phyloP scores from a whole-genome alignment of 2,888 invertebrate genomes.

The Lasioglossum figueresi region DNA sequence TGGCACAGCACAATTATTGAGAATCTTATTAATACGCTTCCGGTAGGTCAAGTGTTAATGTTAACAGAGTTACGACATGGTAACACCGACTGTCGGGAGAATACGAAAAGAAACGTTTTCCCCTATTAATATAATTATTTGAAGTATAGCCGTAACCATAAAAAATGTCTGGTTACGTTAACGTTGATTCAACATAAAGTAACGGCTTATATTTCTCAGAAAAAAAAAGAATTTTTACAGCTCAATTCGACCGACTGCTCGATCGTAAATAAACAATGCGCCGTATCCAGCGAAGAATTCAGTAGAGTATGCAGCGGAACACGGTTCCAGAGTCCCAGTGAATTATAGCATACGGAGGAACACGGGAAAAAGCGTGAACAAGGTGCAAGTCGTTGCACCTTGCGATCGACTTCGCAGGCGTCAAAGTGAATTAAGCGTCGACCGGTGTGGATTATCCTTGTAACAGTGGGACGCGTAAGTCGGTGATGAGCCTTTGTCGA shows the following conservation, averaged over 20 bases:
- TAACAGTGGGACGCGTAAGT: slow-evolving; percentile 30
- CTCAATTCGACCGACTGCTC: not conserved
- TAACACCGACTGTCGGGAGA: too few relatives aligned
- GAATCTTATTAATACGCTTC: too few relatives aligned
- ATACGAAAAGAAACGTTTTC: too few relatives aligned
- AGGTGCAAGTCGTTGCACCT: slow-evolving; percentile 33
- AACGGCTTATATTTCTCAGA: not conserved
- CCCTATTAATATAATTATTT: too few relatives aligned
- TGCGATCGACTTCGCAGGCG: slow-evolving; percentile 33
- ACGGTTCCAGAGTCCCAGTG: slow-evolving; percentile 1
- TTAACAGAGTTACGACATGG: too few relatives aligned
- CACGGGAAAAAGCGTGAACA: slow-evolving; percentile 38
- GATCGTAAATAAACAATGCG: not conserved
- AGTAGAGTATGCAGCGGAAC: not conserved
- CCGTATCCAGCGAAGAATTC: not conserved
- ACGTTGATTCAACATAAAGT: not conserved
- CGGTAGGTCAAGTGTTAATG: too few relatives aligned
- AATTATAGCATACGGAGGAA: slow-evolving; percentile 2
- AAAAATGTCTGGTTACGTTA: not conserved
- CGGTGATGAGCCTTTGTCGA: slow-evolving; percentile 33
- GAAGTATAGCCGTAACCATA: too few relatives aligned
- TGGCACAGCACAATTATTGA: too few relatives aligned
- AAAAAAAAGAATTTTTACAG: not conserved
- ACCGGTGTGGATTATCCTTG: slow-evolving; percentile 33
- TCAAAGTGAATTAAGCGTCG: slow-evolving; percentile 43